phyloP scores from a whole-genome alignment of 2,888 invertebrate species.

The Ypsolopha scabrella region DNA sequence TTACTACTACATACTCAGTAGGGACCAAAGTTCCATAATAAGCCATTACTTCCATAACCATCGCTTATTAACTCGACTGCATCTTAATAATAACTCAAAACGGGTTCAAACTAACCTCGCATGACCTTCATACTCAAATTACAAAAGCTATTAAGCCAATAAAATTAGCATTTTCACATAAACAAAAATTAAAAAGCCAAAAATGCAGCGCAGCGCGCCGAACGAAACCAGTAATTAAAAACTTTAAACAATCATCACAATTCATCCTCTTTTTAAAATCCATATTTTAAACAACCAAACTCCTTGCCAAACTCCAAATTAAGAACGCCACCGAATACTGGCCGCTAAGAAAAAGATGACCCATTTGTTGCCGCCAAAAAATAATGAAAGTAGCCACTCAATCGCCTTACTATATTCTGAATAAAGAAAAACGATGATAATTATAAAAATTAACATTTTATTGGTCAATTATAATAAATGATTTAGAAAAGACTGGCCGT shows the following conservation, averaged over 20 bases:
- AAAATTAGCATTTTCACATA: too few relatives aligned
- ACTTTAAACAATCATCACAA: neutral
- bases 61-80: too few relatives aligned
- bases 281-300: neutral
- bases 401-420: constrained; percentile 9
- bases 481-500: constrained; percentile 33
- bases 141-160: too few relatives aligned
- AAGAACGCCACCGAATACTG: neutral
- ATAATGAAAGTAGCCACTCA: neutral
- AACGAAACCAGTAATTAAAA: neutral
- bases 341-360: neutral
- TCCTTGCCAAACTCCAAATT: neutral
- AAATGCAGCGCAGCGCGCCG: too few relatives aligned
- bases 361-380: neutral
- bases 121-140: too few relatives aligned
- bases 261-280: neutral
- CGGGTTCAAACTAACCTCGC: too few relatives aligned
- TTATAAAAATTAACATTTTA: constrained; percentile 53
- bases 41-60: too few relatives aligned
- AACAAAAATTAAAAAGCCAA: too few relatives aligned
- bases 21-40: too few relatives aligned
- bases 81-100: too few relatives aligned
- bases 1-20: too few relatives aligned
- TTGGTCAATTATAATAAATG: constrained; percentile 54
- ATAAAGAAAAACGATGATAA: constrained; percentile 28